Percentiles rank a stretch among this genome's conserved stretches.
These are phyloP conservation scores for Cristatella mucedo DNA, from an alignment of 2,888 invertebrate species.

Conservation along the genomic window DNA sequence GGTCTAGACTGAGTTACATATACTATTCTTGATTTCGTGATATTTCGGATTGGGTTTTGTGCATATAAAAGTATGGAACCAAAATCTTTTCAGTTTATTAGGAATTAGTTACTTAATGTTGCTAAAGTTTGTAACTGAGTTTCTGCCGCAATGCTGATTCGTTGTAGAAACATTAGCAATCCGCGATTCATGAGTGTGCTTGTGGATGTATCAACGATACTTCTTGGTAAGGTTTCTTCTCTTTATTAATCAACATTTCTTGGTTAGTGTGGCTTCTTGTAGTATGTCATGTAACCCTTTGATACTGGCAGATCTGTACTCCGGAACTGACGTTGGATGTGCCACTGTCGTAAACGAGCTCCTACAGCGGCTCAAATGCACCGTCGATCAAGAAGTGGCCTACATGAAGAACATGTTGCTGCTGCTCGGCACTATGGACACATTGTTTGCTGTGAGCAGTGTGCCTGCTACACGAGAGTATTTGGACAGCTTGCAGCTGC, in stretches of 20 bases:
- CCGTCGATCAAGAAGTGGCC: constrained; percentile 49
- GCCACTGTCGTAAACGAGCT: constrained; percentile 48
- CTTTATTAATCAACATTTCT: constrained; percentile 44
- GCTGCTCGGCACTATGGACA: constrained; percentile 35
- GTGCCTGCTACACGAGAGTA: too few species aligned
- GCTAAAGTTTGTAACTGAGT: too few species aligned
- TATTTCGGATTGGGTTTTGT: too few species aligned
- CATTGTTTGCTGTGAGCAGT: constrained; percentile 29
- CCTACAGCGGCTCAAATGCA: constrained; percentile 47
- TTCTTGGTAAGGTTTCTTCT: constrained; percentile 45
- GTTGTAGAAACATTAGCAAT: constrained; percentile 50
- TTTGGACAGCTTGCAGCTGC: too few species aligned
- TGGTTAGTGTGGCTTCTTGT: constrained; percentile 49
- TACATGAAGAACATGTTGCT: constrained; percentile 35
- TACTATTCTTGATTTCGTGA: too few species aligned
- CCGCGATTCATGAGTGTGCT: constrained; percentile 57
- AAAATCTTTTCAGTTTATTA: too few species aligned
- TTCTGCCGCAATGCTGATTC: too few species aligned
- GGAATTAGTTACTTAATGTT: too few species aligned
- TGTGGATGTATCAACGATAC: constrained; percentile 54
- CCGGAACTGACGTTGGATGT: constrained; percentile 36
- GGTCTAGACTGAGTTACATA: too few species aligned
- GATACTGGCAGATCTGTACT: constrained; percentile 23
- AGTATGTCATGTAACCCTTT: constrained; percentile 22
- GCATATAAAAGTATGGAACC: too few species aligned